These are phyloP conservation scores for Thomomys bottae DNA, from an alignment of 2,113 vertebrate genomes.

Conservation along the genomic window DNA sequence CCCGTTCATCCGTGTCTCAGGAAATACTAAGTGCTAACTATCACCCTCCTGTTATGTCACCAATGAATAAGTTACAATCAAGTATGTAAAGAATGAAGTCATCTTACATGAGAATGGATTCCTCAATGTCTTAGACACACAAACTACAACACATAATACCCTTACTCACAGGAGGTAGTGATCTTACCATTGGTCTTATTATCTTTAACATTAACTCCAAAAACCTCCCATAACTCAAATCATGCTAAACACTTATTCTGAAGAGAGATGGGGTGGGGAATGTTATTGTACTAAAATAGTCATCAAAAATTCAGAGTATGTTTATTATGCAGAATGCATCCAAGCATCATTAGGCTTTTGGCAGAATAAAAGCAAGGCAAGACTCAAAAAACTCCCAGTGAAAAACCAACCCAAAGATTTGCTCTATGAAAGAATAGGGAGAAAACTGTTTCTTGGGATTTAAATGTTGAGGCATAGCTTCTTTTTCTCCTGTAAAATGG, in stretches of 20 bases:
- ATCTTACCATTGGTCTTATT: background rate
- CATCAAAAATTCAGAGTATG: conserved; percentile 64
- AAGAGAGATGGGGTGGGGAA: conserved; percentile 42
- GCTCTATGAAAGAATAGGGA: conserved; percentile 47
- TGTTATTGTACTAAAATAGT: conserved; percentile 63
- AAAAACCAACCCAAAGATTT: conserved; percentile 66
- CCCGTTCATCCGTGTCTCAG: background rate
- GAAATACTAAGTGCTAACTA: background rate
- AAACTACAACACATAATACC: background rate
- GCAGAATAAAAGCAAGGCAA: conserved; percentile 76
- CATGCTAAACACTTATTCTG: conserved; percentile 22
- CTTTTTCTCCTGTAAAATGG: conserved; percentile 75
- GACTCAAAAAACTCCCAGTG: conserved; percentile 64
- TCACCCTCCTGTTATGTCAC: background rate
- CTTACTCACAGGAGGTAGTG: background rate
- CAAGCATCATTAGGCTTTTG: conserved; percentile 62
- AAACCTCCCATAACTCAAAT: conserved; percentile 20
- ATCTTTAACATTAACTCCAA: conserved; percentile 8
- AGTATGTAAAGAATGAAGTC: background rate
- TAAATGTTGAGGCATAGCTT: conserved; percentile 64
- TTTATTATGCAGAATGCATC: conserved; percentile 76
- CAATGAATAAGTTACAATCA: background rate
- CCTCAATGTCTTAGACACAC: background rate
- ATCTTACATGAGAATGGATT: background rate
- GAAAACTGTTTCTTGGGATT: conserved; percentile 62